Conservation (phyloP, 2,797 vertebrate genomes). For the Dryobates pubescens region DNA sequence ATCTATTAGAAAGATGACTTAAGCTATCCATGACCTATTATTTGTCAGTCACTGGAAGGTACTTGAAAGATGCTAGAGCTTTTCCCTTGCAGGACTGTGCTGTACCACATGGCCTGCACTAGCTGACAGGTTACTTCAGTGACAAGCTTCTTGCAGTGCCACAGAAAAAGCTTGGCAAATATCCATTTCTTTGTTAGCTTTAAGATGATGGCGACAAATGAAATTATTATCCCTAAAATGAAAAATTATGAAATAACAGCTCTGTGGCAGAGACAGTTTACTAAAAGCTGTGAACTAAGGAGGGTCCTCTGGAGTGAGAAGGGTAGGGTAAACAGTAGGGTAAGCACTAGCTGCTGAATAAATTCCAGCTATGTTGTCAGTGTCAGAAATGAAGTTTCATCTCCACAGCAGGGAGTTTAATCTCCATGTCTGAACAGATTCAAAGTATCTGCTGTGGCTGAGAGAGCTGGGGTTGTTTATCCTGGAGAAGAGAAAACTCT, state of each 20-base stretch:
- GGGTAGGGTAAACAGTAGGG: neutral
- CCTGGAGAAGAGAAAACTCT: too few species aligned
- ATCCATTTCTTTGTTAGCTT: neutral
- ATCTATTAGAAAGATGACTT: neutral
- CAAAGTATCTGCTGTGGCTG: neutral
- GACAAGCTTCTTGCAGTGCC: neutral
- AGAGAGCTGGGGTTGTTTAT: too few species aligned
- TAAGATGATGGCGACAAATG: neutral
- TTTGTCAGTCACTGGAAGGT: neutral
- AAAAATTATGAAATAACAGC: neutral
- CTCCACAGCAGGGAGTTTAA: neutral
- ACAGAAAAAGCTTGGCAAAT: neutral
- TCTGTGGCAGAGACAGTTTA: neutral
- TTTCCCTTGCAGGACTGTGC: neutral
- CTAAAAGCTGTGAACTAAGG: neutral
- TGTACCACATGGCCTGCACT: neutral
- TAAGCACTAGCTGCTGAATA: neutral
- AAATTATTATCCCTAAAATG: neutral
- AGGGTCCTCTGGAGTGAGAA: neutral
- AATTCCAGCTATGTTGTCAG: neutral
- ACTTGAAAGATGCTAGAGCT: neutral
- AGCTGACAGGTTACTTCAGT: neutral
- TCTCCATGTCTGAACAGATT: neutral
- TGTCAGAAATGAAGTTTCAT: neutral
- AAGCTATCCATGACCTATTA: neutral